Percentiles rank a stretch among this genome's conserved stretches.
Evolutionary conservation across 2,888 invertebrate species (phyloP).

Genomic region (Cylindroiulus punctatus): DNA sequence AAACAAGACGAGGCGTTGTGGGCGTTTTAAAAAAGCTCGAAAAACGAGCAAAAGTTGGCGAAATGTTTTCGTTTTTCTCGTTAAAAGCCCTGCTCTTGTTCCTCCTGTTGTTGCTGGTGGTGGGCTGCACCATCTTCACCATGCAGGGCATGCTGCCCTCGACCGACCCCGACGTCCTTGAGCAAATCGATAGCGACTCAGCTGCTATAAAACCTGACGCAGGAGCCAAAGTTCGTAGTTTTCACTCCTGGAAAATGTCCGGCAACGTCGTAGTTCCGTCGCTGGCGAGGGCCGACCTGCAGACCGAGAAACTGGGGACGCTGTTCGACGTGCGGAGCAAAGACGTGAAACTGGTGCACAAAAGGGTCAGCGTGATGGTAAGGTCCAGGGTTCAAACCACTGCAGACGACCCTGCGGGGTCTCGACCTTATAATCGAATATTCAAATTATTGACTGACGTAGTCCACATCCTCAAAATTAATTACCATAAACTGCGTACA

Average conservation of each 20-base stretch:
- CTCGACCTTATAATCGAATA: background rate
- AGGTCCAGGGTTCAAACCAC: background rate
- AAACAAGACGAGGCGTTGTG: background rate
- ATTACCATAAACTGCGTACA: no score
- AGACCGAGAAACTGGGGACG: background rate
- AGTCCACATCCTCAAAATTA: no score
- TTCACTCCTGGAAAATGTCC: constrained; percentile 32
- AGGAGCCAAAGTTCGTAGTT: constrained; percentile 23
- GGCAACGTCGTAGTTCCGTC: background rate
- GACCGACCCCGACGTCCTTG: background rate
- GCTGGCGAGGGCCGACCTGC: background rate
- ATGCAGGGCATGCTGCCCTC: constrained; percentile 53
- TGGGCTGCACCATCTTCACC: constrained; percentile 48
- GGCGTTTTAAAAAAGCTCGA: background rate
- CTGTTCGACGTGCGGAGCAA: background rate
- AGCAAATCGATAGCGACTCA: background rate
- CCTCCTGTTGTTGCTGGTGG: constrained; percentile 11
- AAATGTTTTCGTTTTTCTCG: constrained; percentile 37
- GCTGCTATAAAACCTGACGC: background rate
- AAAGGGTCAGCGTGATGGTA: background rate
- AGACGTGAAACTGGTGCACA: background rate
- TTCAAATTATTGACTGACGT: no score
- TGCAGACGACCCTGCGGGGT: background rate
- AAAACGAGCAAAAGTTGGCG: no score
- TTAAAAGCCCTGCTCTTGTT: constrained; percentile 15